Conservation (phyloP, 2,113 vertebrate species). For the Myiozetetes cayanensis region DNA sequence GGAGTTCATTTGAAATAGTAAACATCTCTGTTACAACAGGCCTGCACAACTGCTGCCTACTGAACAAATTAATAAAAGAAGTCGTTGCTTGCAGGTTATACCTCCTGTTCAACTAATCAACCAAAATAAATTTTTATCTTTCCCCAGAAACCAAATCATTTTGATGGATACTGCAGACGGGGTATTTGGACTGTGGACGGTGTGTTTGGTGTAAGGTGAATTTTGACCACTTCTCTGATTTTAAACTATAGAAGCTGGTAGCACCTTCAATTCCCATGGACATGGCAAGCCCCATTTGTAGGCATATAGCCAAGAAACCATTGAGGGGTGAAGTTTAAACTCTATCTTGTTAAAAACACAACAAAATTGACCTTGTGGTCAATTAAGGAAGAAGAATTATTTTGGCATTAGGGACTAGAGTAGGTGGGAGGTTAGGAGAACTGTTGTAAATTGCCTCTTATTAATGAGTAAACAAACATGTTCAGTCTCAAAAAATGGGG, state of each 20-base stretch:
- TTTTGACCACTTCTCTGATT: not conserved
- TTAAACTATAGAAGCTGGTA: not conserved
- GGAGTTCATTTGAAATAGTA: not conserved
- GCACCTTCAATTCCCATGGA: not conserved
- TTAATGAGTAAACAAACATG: not conserved
- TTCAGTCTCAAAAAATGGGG: not conserved
- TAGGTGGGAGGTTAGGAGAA: not conserved
- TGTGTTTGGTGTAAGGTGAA: not conserved
- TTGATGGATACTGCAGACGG: not conserved
- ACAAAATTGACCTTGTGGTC: not conserved
- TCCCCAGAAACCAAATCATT: not conserved
- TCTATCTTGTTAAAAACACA: not conserved
- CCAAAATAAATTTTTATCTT: not conserved
- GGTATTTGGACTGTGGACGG: not conserved
- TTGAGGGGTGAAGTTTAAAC: not conserved
- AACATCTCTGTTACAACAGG: not conserved
- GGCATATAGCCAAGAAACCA: not conserved
- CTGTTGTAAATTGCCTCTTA: not conserved
- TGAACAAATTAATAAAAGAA: not conserved
- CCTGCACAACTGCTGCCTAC: not conserved
- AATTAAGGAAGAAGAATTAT: not conserved
- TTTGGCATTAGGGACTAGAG: not conserved
- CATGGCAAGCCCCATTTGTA: rapidly evolving
- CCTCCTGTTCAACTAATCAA: not conserved
- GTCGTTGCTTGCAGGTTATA: not conserved